Base-by-base conservation (phyloP, 2,797 vertebrate genomes). In the Momotus momota region DNA sequence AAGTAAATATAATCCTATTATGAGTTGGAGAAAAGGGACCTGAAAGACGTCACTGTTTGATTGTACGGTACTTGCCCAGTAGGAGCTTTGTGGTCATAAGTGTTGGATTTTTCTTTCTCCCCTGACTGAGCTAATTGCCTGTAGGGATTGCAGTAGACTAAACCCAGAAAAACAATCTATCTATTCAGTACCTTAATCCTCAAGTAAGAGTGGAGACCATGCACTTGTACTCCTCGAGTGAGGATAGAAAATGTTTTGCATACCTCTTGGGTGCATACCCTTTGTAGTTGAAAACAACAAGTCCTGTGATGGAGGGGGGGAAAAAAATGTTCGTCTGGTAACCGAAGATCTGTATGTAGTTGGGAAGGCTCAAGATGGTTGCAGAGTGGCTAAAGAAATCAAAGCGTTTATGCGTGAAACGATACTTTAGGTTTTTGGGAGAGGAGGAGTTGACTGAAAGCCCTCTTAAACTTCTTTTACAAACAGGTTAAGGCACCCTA, bases 131-230 rank as follows among this genome's bases (percentile, higher is more conserved):
- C 85, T 86, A 85, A 86, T 58, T 72, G 57, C 85, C 78, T 85
- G 64, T 45, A 82, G 72, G 85, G 82, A 86, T 61, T 94, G 86
- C 64, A 66, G 48, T 15, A 78, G 90, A 66, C 70, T 79, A 85
- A 93, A 94, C 60, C 72, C 27, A 62, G 71, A 51, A 81, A 31
- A 96, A 92, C 90, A 95, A 89, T 94, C 43, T 20, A 20, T 88
- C 88, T 84, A 90, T 91, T 94, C 82, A 94, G 51, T 88, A 91
- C 60, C 45, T 79, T 95, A 91, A 79, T 96, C 74, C 81, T n/a
- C 43, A 41, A 40, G 35, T 49, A 61, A n/a, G 35, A 84, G 49
- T 13, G 33, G 70, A 84, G 81, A 92, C 81, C 55, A 10, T n/a
- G 60, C 33, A 62, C 64, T 90, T 71, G 45, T 93, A 90, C 91